Evolutionary conservation across 2,113 vertebrate genomes (phyloP).

Genomic region (Thinocorus orbignyianus): DNA sequence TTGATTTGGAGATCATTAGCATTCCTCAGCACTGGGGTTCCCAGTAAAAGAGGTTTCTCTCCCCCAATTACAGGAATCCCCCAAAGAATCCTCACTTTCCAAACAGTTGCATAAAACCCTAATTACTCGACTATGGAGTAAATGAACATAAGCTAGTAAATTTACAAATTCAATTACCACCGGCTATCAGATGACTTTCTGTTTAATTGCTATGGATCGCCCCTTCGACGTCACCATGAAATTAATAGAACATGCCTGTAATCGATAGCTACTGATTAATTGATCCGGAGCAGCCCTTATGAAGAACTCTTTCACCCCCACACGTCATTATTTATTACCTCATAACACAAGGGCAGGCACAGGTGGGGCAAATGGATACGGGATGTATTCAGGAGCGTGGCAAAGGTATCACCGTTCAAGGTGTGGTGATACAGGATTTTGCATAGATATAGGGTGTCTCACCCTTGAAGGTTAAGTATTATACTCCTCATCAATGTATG

Average conservation of each 20-base stretch:
- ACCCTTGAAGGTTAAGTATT: constrained; percentile 63
- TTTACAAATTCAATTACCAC: constrained; percentile 65
- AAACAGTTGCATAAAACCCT: constrained; percentile 60
- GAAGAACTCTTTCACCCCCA: constrained; percentile 44
- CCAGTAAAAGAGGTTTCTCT: background rate
- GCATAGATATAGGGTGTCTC: constrained; percentile 42
- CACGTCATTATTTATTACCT: constrained; percentile 39
- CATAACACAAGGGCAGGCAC: background rate
- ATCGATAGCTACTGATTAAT: constrained; percentile 69
- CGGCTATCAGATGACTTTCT: constrained; percentile 60
- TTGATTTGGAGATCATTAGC: background rate
- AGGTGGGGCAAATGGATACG: background rate
- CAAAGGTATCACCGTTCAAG: constrained; percentile 49
- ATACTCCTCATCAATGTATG: constrained; percentile 54
- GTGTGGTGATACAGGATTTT: constrained; percentile 17
- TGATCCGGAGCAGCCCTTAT: constrained; percentile 40
- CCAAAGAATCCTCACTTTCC: constrained; percentile 46
- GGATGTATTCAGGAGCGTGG: background rate
- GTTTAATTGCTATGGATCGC: constrained; percentile 68
- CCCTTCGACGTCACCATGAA: constrained; percentile 60
- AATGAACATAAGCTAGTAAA: constrained; percentile 65
- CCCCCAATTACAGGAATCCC: constrained; percentile 50
- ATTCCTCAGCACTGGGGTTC: background rate
- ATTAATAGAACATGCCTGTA: constrained; percentile 60
- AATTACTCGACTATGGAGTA: constrained; percentile 50